Percentiles rank a stretch among this genome's conserved stretches.
phyloP scores from a whole-genome alignment of 2,888 invertebrate species.

The Tetramorium bicarinatum region DNA sequence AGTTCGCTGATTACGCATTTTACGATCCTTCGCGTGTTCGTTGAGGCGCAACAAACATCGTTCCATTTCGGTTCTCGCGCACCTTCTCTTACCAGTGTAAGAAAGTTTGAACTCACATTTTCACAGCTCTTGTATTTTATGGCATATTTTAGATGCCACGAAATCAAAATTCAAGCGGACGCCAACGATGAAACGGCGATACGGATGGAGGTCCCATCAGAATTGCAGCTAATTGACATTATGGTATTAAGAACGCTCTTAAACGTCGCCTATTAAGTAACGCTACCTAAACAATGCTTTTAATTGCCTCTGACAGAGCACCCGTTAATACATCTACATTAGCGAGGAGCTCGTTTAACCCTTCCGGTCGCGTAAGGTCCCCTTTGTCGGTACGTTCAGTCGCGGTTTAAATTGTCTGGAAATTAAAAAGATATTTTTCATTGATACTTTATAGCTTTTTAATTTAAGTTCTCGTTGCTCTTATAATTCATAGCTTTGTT shows the following conservation, averaged over 20 bases:
- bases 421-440: neutral
- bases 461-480: neutral
- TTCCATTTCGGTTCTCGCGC: neutral
- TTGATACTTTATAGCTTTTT: neutral
- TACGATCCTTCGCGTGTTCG: conserved; percentile 36
- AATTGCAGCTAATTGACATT: conserved; percentile 61
- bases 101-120: neutral
- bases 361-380: conserved; percentile 51
- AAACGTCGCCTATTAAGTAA: conserved; percentile 53
- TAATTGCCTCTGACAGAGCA: conserved; percentile 69
- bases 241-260: conserved; percentile 63
- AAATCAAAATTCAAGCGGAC: neutral
- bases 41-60: neutral
- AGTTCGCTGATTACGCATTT: conserved; percentile 62
- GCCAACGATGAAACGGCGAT: conserved; percentile 10
- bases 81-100: neutral
- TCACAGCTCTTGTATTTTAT: neutral
- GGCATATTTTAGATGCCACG: neutral
- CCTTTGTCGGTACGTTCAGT: conserved; percentile 43
- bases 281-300: conserved; percentile 61
- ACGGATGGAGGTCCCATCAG: neutral
- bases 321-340: conserved; percentile 67
- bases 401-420: conserved; percentile 23
- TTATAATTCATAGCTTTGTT: neutral
- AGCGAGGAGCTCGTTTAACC: conserved; percentile 59